phyloP scores from a whole-genome alignment of 2,888 invertebrate genomes.

The Holacanthella duospinosa region DNA sequence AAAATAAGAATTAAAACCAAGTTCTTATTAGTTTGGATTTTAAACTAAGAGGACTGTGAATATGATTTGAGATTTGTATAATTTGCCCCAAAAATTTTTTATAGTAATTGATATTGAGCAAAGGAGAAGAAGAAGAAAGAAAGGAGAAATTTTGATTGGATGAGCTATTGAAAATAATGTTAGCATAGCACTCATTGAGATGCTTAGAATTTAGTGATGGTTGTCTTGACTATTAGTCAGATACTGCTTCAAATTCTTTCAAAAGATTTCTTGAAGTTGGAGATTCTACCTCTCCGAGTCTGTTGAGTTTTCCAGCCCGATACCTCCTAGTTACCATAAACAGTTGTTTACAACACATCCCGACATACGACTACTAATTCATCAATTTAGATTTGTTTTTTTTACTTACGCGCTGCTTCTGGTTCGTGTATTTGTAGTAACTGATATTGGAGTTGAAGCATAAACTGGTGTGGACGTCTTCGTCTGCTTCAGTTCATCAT shows the following conservation, averaged over 20 bases:
- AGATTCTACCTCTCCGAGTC: conserved; percentile 17
- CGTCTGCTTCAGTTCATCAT: conserved; percentile 17
- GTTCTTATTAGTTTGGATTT: too few relatives aligned
- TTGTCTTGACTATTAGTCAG: conserved; percentile 9
- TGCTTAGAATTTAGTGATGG: neutral
- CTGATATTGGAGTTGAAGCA: conserved; percentile 35
- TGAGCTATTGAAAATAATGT: too few relatives aligned
- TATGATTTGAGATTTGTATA: neutral
- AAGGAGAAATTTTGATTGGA: neutral
- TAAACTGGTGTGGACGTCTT: conserved; percentile 24
- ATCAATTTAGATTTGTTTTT: neutral
- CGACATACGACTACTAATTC: neutral
- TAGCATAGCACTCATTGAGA: too few relatives aligned
- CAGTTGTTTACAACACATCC: neutral
- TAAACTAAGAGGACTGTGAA: too few relatives aligned
- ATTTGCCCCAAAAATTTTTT: neutral
- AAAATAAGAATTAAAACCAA: too few relatives aligned
- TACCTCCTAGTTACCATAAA: conserved; percentile 19
- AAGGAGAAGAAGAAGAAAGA: neutral
- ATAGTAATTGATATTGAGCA: neutral
- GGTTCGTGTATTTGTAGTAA: conserved; percentile 15
- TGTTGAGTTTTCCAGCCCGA: conserved; percentile 21
- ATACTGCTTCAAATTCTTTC: conserved; percentile 36
- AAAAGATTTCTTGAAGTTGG: conserved; percentile 34
- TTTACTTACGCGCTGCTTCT: conserved; percentile 25